Evolutionary conservation across 2,797 vertebrate genomes (phyloP).

Genomic region (Euphonia xanthogaster): DNA sequence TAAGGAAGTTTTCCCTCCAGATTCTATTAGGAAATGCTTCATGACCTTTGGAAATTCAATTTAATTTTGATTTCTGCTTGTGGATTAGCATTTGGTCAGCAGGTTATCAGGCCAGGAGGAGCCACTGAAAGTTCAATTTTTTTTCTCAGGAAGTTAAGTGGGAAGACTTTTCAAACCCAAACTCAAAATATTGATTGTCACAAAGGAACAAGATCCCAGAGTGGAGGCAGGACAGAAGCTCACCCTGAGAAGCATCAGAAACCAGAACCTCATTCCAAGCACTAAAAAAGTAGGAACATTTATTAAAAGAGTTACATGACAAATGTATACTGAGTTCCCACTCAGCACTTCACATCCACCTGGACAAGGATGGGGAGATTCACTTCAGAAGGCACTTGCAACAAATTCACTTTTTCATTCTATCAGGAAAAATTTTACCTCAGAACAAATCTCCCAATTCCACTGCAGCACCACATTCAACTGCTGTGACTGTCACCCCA

Average conservation of each 20-base stretch:
- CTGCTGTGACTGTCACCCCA: background rate
- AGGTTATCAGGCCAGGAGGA: background rate
- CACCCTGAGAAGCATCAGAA: background rate
- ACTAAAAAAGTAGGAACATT: background rate
- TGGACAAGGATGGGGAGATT: fast-evolving
- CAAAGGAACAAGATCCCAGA: background rate
- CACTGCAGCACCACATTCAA: background rate
- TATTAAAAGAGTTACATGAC: background rate
- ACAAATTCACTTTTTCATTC: background rate
- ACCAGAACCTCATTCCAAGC: background rate
- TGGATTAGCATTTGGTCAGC: background rate
- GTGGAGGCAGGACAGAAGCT: background rate
- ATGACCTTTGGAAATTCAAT: background rate
- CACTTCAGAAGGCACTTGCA: background rate
- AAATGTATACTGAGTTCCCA: background rate
- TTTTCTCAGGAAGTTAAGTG: background rate
- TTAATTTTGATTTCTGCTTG: background rate
- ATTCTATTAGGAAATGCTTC: background rate
- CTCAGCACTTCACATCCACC: background rate
- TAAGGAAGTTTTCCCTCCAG: background rate
- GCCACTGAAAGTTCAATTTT: background rate
- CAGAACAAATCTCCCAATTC: background rate
- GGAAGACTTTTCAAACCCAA: background rate
- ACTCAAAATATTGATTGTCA: background rate
- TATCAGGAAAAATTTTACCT: background rate